These are phyloP conservation scores for Acrobasis repandana DNA, from an alignment of 2,888 invertebrate species.

Conservation along the genomic window DNA sequence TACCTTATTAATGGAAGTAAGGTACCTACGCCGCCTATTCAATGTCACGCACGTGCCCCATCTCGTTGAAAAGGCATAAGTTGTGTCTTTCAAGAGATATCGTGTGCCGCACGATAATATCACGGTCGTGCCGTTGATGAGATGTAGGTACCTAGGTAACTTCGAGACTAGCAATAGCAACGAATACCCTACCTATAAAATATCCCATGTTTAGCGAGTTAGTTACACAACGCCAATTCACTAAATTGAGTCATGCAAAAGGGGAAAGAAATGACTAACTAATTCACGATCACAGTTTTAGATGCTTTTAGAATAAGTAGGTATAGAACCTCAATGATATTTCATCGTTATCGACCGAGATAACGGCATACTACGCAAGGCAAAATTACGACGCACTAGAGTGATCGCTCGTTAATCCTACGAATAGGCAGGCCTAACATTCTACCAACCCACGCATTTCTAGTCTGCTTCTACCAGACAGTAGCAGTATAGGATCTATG, in stretches of 20 bases:
- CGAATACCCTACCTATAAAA: slow-evolving; percentile 2
- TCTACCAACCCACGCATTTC: slow-evolving; percentile 44
- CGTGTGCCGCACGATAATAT: slow-evolving; percentile 10
- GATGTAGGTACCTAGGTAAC: slow-evolving; percentile 26
- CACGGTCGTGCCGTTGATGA: slow-evolving; percentile 41
- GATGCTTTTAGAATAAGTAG: slow-evolving; percentile 25
- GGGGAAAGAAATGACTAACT: slow-evolving; percentile 4
- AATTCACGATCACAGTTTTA: slow-evolving; percentile 20
- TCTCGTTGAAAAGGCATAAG: slow-evolving; percentile 34
- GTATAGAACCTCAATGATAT: slow-evolving; percentile 39
- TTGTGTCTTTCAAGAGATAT: too few species aligned
- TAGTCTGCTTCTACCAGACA: background rate
- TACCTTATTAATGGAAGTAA: background rate
- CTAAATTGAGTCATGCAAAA: slow-evolving; percentile 2
- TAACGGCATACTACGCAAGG: slow-evolving; percentile 75
- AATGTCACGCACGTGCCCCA: slow-evolving; percentile 66
- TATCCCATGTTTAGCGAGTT: slow-evolving; percentile 20
- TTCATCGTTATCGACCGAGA: slow-evolving; percentile 65
- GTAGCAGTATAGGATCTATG: background rate
- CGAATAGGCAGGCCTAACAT: slow-evolving; percentile 43
- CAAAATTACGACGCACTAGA: slow-evolving; percentile 76
- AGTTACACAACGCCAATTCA: slow-evolving; percentile 41
- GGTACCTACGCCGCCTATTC: slow-evolving; percentile 32
- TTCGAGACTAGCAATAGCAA: background rate
- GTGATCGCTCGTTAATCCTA: slow-evolving; percentile 50